Evolutionary conservation across 1,140 invertebrate species (phyloP).

Genomic region (Lasioglossum baleicum): DNA sequence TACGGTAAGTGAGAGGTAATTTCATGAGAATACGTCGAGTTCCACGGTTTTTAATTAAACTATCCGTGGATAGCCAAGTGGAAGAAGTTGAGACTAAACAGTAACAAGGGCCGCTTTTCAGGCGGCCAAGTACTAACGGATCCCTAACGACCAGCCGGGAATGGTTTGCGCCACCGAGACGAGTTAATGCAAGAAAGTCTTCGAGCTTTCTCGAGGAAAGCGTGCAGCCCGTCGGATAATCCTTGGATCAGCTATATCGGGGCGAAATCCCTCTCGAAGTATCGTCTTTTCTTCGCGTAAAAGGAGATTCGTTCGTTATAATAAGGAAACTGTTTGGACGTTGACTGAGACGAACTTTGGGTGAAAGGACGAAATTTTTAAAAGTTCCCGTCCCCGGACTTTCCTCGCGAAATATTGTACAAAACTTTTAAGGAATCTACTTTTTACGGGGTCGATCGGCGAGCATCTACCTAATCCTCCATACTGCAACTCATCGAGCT

Average conservation of each 20-base stretch:
- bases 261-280: slow-evolving; percentile 50
- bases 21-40: slow-evolving; percentile 25
- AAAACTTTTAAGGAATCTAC: background rate
- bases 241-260: slow-evolving; percentile 56
- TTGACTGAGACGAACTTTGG: background rate
- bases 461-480: too few relatives aligned
- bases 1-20: background rate
- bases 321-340: background rate
- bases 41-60: slow-evolving; percentile 67
- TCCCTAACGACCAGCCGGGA: slow-evolving; percentile 65
- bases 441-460: too few relatives aligned
- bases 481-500: too few relatives aligned
- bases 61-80: slow-evolving; percentile 18
- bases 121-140: slow-evolving; percentile 58
- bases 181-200: slow-evolving; percentile 71
- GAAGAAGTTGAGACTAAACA: slow-evolving; percentile 50
- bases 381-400: background rate
- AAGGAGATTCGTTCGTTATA: slow-evolving; percentile 37
- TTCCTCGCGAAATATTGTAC: background rate
- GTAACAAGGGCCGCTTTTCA: slow-evolving; percentile 34
- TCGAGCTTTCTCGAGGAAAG: slow-evolving; percentile 43
- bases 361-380: background rate
- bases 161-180: slow-evolving; percentile 66
- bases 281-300: slow-evolving; percentile 38
- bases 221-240: slow-evolving; percentile 59